Percentiles rank a stretch among this genome's conserved stretches.
Conservation (phyloP, 2,888 invertebrate genomes). For the Invenusta paracnida region DNA sequence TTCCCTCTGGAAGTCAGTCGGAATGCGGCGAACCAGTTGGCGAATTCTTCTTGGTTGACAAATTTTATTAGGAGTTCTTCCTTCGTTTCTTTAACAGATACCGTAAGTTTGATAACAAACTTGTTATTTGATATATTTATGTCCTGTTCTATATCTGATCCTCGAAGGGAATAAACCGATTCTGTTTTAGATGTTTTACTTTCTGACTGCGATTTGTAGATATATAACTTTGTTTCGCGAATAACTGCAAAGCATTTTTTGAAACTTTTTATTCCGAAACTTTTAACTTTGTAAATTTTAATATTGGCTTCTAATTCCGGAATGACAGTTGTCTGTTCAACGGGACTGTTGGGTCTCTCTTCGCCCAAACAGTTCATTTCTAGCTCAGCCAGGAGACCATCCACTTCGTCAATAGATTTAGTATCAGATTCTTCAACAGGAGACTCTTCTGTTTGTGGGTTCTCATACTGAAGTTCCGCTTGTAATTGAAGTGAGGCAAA, state of each 20-base stretch:
- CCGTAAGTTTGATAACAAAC: slow-evolving; percentile 88
- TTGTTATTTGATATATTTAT: slow-evolving; percentile 84
- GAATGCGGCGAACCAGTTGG: slow-evolving; percentile 96
- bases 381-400: slow-evolving; percentile 83
- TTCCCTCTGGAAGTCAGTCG: slow-evolving; percentile 89
- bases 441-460: slow-evolving; percentile 9
- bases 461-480: slow-evolving; percentile 41
- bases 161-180: not conserved
- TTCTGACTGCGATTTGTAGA: slow-evolving; percentile 34
- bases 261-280: slow-evolving; percentile 40
- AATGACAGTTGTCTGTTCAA: not conserved
- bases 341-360: not conserved
- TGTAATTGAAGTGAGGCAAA: slow-evolving; percentile 85
- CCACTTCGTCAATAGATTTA: slow-evolving; percentile 68
- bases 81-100: slow-evolving; percentile 70
- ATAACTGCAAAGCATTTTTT: slow-evolving; percentile 34
- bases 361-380: slow-evolving; percentile 63
- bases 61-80: slow-evolving; percentile 79
- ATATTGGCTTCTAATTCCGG: slow-evolving; percentile 34
- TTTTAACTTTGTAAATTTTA: slow-evolving; percentile 33
- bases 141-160: slow-evolving; percentile 63
- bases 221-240: slow-evolving; percentile 34
- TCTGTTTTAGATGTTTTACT: not conserved
- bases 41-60: slow-evolving; percentile 72
- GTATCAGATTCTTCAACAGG: not conserved